Percentiles rank a stretch among this genome's conserved stretches.
Evolutionary conservation across 2,888 invertebrate species (phyloP).

Genomic region (Caradrina kadenii): DNA sequence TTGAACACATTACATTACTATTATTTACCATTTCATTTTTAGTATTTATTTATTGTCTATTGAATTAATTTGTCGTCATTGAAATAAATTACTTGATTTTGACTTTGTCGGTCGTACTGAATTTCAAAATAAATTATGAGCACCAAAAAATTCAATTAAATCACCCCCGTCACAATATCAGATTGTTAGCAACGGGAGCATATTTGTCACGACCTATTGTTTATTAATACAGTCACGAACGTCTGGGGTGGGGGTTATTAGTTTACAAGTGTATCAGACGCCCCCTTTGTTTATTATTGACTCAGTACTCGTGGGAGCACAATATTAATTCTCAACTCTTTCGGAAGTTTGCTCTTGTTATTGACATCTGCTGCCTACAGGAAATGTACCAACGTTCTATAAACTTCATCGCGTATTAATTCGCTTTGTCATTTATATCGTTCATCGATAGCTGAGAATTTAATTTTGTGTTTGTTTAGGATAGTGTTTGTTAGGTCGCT

Average conservation of each 20-base stretch:
- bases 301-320: conserved; percentile 78
- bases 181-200: conserved; percentile 71
- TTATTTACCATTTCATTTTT: too few relatives aligned
- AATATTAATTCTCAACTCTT: conserved; percentile 88
- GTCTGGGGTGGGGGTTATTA: conserved; percentile 84
- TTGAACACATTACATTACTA: too few relatives aligned
- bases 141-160: conserved; percentile 76
- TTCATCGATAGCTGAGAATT: conserved; percentile 61
- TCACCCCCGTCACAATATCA: conserved; percentile 68
- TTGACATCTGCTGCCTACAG: conserved; percentile 88
- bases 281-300: conserved; percentile 89
- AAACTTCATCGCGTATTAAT: conserved; percentile 78
- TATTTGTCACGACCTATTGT: conserved; percentile 81
- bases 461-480: conserved; percentile 57
- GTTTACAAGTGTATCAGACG: conserved; percentile 90
- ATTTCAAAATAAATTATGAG: conserved; percentile 31
- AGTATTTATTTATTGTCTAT: too few relatives aligned
- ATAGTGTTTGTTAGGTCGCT: conserved; percentile 39
- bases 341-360: conserved; percentile 89
- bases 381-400: conserved; percentile 80
- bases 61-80: too few relatives aligned
- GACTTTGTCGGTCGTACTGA: neutral
- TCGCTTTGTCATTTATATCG: conserved; percentile 70
- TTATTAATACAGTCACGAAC: conserved; percentile 81
- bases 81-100: too few relatives aligned